phyloP scores from a whole-genome alignment of 2,888 invertebrate species.

The Melitaea athalia region DNA sequence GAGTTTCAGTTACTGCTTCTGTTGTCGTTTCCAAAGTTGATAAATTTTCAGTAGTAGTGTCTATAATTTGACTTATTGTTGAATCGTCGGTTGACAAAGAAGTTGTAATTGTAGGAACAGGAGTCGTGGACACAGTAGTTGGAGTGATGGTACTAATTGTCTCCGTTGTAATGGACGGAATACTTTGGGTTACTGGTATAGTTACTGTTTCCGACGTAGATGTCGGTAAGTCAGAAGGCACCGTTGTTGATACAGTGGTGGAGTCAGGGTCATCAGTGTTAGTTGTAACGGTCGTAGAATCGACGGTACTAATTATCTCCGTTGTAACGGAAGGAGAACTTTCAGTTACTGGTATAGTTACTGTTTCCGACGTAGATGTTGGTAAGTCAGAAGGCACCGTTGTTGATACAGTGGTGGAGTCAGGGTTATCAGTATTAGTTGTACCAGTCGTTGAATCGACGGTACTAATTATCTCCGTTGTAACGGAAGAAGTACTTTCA shows the following conservation, averaged over 20 bases:
- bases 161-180: no score
- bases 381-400: not conserved
- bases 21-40: not conserved
- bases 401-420: not conserved
- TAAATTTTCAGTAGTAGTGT: not conserved
- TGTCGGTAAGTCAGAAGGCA: not conserved
- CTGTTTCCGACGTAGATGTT: no score
- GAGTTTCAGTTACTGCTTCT: not conserved
- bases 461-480: no score
- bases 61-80: not conserved
- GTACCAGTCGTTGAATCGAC: not conserved
- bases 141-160: not conserved
- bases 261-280: not conserved
- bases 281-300: not conserved
- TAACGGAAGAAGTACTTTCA: not conserved
- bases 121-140: not conserved
- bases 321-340: not conserved
- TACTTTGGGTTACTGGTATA: no score
- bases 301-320: not conserved
- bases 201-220: no score
- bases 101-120: not conserved
- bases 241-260: not conserved
- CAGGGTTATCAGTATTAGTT: not conserved
- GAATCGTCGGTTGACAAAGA: not conserved
- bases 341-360: not conserved